Base-by-base conservation (phyloP, 2,113 vertebrate genomes). In the Australoheros scitulus region DNA sequence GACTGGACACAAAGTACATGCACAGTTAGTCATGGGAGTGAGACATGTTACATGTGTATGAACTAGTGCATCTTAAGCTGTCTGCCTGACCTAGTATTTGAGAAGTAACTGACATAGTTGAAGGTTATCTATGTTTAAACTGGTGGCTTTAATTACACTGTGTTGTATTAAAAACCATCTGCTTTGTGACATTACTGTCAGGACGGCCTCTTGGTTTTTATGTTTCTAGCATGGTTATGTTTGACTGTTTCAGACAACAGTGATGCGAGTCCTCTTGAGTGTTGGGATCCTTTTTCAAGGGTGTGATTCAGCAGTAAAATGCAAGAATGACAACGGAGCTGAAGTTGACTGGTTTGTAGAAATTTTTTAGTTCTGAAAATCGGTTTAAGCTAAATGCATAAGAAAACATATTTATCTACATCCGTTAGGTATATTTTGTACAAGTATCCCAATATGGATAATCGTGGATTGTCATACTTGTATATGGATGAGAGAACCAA, bases 401-500 rank as follows among this genome's bases (percentile, higher is more conserved):
- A 61, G 24, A 17, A 1, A 26, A 41, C 55, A 4, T 38, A 3
- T 77, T 41, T 58, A 8, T 76, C 36, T 88, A 47, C 43, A 9
- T 14, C 57, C 60, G 41, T 77, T 6, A 94, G 93, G 92, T 93
- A 85, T 76, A 89, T 94, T 55, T 41, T 93, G 43, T 94, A 94
- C 78, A 94, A 92, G 79, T 38, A 87, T 2, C 91, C 90, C 15
- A 80, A 32, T 0, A 0, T 0, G 11, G 3, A 1, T 9, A n/a
- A 7, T 29, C 13, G 2, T 4, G 89, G 90, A 41, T 80, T 90
- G 85, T n/a, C 22, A 0, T 94, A 94, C 64, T n/a, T 92, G 41
- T 93, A 94, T 82, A 92, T 94, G 91, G 93, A 94, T 83, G 50
- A 88, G 9, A 86, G 11, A 36, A 93, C 85, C 18, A 34, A 81